Evolutionary conservation across 2,888 invertebrate genomes (phyloP).

Genomic region (Drosophila sordidapex): DNA sequence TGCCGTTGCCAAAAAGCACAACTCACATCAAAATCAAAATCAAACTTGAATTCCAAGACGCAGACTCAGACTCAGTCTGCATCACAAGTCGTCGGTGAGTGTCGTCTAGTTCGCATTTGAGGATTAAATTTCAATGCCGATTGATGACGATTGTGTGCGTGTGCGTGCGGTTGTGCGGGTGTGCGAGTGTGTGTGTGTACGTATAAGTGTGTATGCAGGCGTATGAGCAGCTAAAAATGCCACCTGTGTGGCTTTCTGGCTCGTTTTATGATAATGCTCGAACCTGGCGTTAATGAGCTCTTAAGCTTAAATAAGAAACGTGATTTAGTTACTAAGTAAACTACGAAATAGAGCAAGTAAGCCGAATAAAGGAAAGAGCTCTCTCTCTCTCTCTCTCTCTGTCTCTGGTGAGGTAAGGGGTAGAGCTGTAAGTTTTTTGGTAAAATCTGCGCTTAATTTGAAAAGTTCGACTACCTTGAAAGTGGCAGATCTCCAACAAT

Average conservation of each 20-base stretch:
- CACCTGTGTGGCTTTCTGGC: constrained; percentile 44
- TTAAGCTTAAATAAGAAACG: constrained; percentile 83
- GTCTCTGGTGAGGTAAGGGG: neutral
- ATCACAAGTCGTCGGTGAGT: constrained; percentile 45
- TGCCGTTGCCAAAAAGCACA: constrained; percentile 65
- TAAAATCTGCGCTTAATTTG: constrained; percentile 78
- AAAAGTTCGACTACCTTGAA: constrained; percentile 69
- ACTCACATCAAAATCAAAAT: constrained; percentile 57
- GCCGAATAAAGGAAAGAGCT: constrained; percentile 1
- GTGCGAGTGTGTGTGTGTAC: constrained; percentile 22
- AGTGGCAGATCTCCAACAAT: constrained; percentile 40
- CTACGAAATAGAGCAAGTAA: constrained; percentile 63
- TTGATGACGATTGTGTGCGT: constrained; percentile 64
- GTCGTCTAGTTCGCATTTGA: constrained; percentile 68
- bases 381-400: neutral
- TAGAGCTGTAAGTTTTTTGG: constrained; percentile 43
- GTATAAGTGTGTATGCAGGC: constrained; percentile 30
- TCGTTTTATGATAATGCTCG: constrained; percentile 79
- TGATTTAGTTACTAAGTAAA: constrained; percentile 81
- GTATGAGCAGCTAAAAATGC: constrained; percentile 42
- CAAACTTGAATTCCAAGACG: constrained; percentile 22
- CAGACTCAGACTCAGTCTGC: neutral
- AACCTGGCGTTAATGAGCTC: constrained; percentile 81
- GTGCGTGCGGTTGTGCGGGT: constrained; percentile 32
- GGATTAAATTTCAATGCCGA: constrained; percentile 81